These are phyloP conservation scores for Drosophila nigricruria DNA, from an alignment of 2,888 invertebrate genomes.

Conservation along the genomic window DNA sequence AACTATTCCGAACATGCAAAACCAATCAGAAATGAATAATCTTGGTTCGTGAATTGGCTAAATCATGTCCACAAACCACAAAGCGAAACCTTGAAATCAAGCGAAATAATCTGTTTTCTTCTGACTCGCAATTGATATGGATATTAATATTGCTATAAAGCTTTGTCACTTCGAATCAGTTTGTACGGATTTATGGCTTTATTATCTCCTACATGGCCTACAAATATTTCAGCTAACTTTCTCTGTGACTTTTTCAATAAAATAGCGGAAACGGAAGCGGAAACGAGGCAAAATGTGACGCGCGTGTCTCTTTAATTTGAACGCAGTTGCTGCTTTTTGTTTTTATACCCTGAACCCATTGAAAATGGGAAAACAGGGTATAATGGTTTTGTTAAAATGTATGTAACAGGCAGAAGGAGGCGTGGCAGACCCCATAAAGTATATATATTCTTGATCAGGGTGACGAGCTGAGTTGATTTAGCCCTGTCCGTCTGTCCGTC, in stretches of 20 bases:
- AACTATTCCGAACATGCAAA: background rate
- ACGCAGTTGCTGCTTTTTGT: conserved; percentile 7
- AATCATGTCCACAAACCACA: background rate
- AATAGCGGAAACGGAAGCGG: conserved; percentile 61
- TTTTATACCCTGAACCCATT: too few relatives aligned
- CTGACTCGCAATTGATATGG: background rate
- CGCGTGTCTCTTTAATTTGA: conserved; percentile 67
- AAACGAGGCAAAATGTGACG: conserved; percentile 49
- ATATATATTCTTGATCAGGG: too few relatives aligned
- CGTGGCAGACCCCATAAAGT: too few relatives aligned
- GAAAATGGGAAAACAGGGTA: too few relatives aligned
- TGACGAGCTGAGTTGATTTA: too few relatives aligned
- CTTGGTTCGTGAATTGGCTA: background rate
- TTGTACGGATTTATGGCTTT: conserved; percentile 54
- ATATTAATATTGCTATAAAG: conserved; percentile 18
- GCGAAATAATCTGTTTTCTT: background rate
- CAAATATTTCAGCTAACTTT: conserved; percentile 27
- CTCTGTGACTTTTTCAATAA: conserved; percentile 21
- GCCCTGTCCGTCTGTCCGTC: too few relatives aligned
- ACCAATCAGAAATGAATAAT: background rate
- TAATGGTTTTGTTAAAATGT: too few relatives aligned
- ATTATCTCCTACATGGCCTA: conserved; percentile 47
- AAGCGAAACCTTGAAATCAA: background rate
- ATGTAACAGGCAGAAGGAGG: too few relatives aligned
- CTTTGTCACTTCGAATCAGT: background rate